Evolutionary conservation across 2,888 invertebrate species (phyloP).

Genomic region (Ligdia adustata): DNA sequence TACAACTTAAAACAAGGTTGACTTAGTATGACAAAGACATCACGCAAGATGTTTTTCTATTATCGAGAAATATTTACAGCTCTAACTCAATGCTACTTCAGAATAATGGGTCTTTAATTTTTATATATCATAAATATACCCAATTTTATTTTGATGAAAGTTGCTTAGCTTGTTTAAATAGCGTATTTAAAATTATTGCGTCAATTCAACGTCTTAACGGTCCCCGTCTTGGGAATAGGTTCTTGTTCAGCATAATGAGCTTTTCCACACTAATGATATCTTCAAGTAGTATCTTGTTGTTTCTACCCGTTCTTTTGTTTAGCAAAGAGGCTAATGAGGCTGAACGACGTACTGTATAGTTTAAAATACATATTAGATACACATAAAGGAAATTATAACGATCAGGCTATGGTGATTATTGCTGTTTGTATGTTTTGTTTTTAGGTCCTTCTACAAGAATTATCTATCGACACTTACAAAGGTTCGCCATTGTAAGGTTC

Average conservation of each 20-base stretch:
- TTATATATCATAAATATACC: slow-evolving; percentile 13
- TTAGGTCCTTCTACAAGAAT: too few relatives aligned
- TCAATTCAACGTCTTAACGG: slow-evolving; percentile 27
- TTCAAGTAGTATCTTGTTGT: slow-evolving; percentile 15
- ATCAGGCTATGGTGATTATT: too few relatives aligned
- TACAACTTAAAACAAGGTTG: too few relatives aligned
- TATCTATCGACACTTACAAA: too few relatives aligned
- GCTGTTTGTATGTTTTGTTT: too few relatives aligned
- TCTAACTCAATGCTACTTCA: slow-evolving; percentile 5
- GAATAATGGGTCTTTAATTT: slow-evolving; percentile 7
- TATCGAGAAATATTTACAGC: not conserved
- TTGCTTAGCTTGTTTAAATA: slow-evolving; percentile 22
- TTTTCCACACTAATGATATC: slow-evolving; percentile 20
- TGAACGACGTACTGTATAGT: too few relatives aligned
- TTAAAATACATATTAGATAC: too few relatives aligned
- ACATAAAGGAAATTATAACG: too few relatives aligned
- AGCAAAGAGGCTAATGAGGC: slow-evolving; percentile 4
- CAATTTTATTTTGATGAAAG: slow-evolving; percentile 22
- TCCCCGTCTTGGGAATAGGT: slow-evolving; percentile 26
- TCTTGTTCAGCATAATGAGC: slow-evolving; percentile 23
- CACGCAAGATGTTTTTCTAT: too few relatives aligned
- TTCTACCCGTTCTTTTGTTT: not conserved
- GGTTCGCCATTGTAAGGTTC: too few relatives aligned
- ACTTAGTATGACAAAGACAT: too few relatives aligned
- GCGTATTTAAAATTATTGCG: slow-evolving; percentile 31